Evolutionary conservation across 1,140 invertebrate species (phyloP).

Genomic region (Medauroidea extradentata): DNA sequence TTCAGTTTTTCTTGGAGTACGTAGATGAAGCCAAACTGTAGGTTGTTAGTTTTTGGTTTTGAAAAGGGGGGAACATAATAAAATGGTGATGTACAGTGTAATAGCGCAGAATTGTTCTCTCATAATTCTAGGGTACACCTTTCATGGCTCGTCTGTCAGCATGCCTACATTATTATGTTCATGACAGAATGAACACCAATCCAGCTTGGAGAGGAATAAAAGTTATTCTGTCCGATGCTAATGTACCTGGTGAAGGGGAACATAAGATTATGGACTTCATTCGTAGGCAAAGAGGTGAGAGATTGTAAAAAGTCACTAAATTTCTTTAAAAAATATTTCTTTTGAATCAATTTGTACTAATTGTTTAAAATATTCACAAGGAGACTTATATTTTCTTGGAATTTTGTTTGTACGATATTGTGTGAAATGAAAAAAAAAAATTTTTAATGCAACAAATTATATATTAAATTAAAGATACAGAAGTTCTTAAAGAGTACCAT

Average conservation of each 20-base stretch:
- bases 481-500: too few relatives aligned
- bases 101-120: too few relatives aligned
- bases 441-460: too few relatives aligned
- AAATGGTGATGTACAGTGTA: too few relatives aligned
- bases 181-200: constrained; percentile 90
- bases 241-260: constrained; percentile 97
- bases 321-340: not conserved
- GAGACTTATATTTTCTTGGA: not conserved
- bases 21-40: too few relatives aligned
- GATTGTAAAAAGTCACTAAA: not conserved
- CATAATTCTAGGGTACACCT: constrained; percentile 72
- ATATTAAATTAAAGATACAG: too few relatives aligned
- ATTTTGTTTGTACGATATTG: not conserved
- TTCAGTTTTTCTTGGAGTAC: too few relatives aligned
- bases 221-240: constrained; percentile 96
- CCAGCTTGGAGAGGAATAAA: constrained; percentile 94
- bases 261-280: constrained; percentile 99
- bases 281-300: constrained; percentile 82
- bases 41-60: too few relatives aligned
- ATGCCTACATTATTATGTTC: constrained; percentile 95
- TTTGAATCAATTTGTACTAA: too few relatives aligned
- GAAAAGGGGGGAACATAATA: too few relatives aligned
- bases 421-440: not conserved
- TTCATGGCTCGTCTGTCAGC: constrained; percentile 95
- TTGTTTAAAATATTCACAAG: not conserved